Conservation (phyloP, 2,888 invertebrate genomes). For the Drosophila suboccidentalis region DNA sequence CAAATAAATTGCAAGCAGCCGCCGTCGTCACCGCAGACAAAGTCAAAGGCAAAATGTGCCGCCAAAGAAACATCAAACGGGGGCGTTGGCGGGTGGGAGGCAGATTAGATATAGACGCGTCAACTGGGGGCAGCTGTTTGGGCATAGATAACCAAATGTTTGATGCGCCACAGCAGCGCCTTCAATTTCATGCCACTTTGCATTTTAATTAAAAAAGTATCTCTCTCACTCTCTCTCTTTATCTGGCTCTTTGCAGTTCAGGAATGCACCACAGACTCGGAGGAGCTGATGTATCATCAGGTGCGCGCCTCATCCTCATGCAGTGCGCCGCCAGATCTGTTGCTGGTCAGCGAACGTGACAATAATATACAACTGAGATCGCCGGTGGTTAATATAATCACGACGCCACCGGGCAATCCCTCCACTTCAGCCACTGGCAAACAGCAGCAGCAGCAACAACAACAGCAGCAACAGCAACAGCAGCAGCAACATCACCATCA, state of each 20-base stretch:
- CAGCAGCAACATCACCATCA: slow-evolving; percentile 56
- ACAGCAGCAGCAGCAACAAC: slow-evolving; percentile 44
- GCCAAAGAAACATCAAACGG: slow-evolving; percentile 31
- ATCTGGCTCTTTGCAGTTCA: slow-evolving; percentile 86
- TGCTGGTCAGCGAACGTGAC: slow-evolving; percentile 87
- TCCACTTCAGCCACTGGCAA: slow-evolving; percentile 56
- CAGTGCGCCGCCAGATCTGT: slow-evolving; percentile 88
- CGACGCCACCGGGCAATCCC: slow-evolving; percentile 76
- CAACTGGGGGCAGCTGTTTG: slow-evolving; percentile 14
- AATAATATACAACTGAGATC: slow-evolving; percentile 84
- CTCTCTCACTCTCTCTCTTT: slow-evolving; percentile 6
- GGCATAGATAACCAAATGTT: slow-evolving; percentile 30
- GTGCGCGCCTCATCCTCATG: slow-evolving; percentile 88
- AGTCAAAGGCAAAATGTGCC: slow-evolving; percentile 55
- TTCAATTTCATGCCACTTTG: slow-evolving; percentile 77
- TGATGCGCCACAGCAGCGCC: slow-evolving; percentile 35
- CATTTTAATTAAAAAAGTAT: slow-evolving; percentile 75
- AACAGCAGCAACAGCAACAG: slow-evolving; percentile 51
- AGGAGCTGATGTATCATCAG: slow-evolving; percentile 88
- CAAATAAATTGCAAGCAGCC: slow-evolving; percentile 70
- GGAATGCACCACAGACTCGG: slow-evolving; percentile 90
- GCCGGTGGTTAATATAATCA: slow-evolving; percentile 84
- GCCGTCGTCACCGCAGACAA: slow-evolving; percentile 36
- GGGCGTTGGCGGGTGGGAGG: slow-evolving; percentile 3
- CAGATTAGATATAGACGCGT: slow-evolving; percentile 32